These are phyloP conservation scores for Scaeva pyrastri DNA, from an alignment of 2,888 invertebrate species.

Conservation along the genomic window DNA sequence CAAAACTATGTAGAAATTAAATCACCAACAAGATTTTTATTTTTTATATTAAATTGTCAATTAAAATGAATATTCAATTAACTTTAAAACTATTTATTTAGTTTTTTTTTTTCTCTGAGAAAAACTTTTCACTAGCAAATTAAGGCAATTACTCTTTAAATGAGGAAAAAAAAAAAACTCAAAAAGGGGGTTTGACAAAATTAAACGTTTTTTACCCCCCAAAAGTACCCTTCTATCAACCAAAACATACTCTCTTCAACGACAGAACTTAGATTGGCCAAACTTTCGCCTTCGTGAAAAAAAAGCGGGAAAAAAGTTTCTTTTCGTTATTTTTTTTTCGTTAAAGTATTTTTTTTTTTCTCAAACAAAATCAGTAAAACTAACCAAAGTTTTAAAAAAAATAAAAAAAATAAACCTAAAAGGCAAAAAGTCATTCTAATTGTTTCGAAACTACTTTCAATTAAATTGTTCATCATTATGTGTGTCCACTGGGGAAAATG, in stretches of 20 bases:
- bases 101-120: no score
- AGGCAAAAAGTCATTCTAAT: constrained; percentile 56
- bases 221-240: no score
- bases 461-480: constrained; percentile 69
- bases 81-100: no score
- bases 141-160: no score
- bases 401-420: neutral
- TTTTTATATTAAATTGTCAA: no score
- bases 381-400: constrained; percentile 8
- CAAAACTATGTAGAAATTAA: no score
- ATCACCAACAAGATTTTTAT: no score
- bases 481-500: no score
- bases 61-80: no score
- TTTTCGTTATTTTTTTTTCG: constrained; percentile 1
- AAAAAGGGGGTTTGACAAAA: neutral
- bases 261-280: constrained; percentile 16
- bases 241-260: neutral
- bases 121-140: no score
- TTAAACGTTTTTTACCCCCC: neutral
- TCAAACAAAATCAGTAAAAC: constrained; percentile 20
- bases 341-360: neutral
- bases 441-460: constrained; percentile 71
- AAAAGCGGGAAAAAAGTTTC: constrained; percentile 21
- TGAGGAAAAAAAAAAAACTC: no score
- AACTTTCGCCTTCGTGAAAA: constrained; percentile 27